phyloP scores from a whole-genome alignment of 2,888 invertebrate genomes.

The Nephrotoma flavescens region DNA sequence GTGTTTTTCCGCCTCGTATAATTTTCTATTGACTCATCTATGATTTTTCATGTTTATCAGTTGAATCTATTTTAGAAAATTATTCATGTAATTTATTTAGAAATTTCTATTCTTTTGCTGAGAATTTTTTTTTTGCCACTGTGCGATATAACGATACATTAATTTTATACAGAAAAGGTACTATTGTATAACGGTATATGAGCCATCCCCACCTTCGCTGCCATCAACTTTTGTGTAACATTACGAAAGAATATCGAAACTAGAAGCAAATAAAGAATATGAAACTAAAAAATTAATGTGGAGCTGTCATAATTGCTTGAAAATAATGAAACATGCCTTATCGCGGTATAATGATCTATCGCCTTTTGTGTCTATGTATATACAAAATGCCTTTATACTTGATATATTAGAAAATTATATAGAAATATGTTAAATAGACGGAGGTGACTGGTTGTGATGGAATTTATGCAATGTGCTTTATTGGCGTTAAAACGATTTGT shows the following conservation, averaged over 20 bases:
- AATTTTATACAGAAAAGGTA: not conserved
- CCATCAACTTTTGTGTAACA: not conserved
- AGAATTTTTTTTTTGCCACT: not conserved
- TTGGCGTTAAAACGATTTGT: not conserved
- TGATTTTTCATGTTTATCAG: not conserved
- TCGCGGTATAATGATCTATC: not conserved
- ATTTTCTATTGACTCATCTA: not conserved
- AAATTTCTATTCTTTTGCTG: not conserved
- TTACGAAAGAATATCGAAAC: not conserved
- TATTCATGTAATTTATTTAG: not conserved
- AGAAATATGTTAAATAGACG: not conserved
- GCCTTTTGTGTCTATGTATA: not conserved
- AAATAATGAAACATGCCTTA: not conserved
- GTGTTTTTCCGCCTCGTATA: not conserved
- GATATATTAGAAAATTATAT: not conserved
- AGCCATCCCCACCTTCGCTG: not conserved
- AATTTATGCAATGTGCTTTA: not conserved
- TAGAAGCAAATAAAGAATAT: not conserved
- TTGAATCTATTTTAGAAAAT: not conserved
- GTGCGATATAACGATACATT: not conserved
- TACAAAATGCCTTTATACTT: not conserved
- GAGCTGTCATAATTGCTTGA: not conserved
- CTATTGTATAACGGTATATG: no score
- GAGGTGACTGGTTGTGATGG: not conserved
- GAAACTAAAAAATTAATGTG: not conserved